These are phyloP conservation scores for Pseudorhiza aurosa DNA, from an alignment of 30 jellyfish, hydroid and myxozoan species.

Conservation along the genomic window DNA sequence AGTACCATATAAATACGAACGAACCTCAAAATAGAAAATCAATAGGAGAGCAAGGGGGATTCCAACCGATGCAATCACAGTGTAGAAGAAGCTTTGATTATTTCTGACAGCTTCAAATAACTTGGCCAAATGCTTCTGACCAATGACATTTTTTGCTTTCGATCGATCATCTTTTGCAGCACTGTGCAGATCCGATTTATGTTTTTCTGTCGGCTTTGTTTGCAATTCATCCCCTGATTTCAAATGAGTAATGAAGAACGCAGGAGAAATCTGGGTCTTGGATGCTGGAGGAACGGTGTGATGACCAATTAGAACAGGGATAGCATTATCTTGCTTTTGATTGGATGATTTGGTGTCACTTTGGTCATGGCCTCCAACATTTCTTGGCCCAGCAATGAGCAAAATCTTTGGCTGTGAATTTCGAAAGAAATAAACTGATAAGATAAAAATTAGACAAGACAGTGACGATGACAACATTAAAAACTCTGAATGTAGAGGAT, in stretches of 20 bases:
- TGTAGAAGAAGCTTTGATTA: conserved; percentile 84
- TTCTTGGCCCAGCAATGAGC: conserved; percentile 92
- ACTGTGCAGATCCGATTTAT: neutral
- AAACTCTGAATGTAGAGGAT: neutral
- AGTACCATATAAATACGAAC: too few species aligned
- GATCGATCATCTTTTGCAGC: conserved; percentile 22
- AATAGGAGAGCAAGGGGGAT: conserved; percentile 80
- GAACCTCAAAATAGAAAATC: conserved; percentile 94
- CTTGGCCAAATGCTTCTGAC: conserved; percentile 65
- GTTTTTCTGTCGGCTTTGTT: conserved; percentile 1
- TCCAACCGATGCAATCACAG: conserved; percentile 94
- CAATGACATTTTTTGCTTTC: neutral
- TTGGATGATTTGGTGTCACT: conserved; percentile 17
- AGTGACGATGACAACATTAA: neutral
- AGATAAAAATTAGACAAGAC: neutral
- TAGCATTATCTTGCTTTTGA: conserved; percentile 72
- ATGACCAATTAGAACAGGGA: conserved; percentile 93
- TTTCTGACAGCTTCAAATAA: conserved; percentile 73
- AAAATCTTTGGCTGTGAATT: conserved; percentile 96
- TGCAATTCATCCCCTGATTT: conserved; percentile 35
- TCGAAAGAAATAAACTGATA: neutral
- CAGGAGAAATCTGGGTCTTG: conserved; percentile 79
- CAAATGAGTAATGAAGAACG: conserved; percentile 65
- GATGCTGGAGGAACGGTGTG: conserved; percentile 94
- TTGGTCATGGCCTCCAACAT: conserved; percentile 46